A percentile compares a stretch with the other conserved stretches of the same genome.
Evolutionary conservation across 2,113 vertebrate genomes (phyloP).

Genomic region (Osmerus mordax): DNA sequence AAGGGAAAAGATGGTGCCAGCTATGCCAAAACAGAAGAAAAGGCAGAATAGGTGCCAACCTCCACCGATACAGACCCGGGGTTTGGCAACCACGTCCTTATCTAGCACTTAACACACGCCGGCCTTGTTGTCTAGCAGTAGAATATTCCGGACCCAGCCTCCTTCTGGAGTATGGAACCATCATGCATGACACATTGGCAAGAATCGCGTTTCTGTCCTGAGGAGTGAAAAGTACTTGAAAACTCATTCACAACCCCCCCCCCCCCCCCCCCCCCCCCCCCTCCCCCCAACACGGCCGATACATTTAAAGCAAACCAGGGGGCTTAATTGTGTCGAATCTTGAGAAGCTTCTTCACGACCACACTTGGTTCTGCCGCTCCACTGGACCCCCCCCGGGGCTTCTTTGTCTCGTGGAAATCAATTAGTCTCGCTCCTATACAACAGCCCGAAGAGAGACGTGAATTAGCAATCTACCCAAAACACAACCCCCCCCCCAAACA

Average conservation of each 20-base stretch:
- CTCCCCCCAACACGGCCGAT: conserved; percentile 1
- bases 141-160: not conserved
- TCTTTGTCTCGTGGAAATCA: conserved; percentile 48
- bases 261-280: too few relatives aligned
- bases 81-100: not conserved
- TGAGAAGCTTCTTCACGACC: conserved; percentile 9
- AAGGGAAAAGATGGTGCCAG: not conserved
- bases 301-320: conserved; percentile 36
- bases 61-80: not conserved
- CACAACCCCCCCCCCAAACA: conserved; percentile 25
- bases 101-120: not conserved
- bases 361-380: conserved; percentile 39
- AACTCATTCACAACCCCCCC: not conserved
- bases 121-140: not conserved
- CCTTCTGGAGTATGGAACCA: conserved; percentile 28
- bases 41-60: not conserved
- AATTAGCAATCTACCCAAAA: conserved; percentile 28
- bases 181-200: conserved; percentile 27
- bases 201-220: conserved; percentile 22
- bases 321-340: conserved; percentile 37
- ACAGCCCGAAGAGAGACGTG: conserved; percentile 31
- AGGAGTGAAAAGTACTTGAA: conserved; percentile 36
- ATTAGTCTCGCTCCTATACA: conserved; percentile 48
- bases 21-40: not conserved
- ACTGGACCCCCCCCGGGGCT: conserved; percentile 10